Percentiles rank a stretch among this genome's conserved stretches.
Evolutionary conservation across 2,113 vertebrate genomes (phyloP).

Genomic region (Prietella phreatophila): DNA sequence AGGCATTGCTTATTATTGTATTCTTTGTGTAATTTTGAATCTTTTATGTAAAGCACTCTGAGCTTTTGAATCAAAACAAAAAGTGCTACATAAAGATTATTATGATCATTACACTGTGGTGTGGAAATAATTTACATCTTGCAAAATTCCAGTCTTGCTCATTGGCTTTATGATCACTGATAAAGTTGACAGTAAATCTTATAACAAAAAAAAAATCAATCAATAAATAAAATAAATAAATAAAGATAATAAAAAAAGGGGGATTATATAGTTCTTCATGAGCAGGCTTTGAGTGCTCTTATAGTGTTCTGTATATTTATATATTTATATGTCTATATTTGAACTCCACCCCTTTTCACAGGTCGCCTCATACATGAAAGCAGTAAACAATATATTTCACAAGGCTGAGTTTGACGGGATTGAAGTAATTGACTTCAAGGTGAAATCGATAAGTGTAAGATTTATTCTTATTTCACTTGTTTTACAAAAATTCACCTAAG

Average conservation of each 20-base stretch:
- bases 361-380: slow-evolving; percentile 73
- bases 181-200: not conserved
- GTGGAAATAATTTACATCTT: not conserved
- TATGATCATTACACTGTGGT: not conserved
- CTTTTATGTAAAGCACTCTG: not conserved
- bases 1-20: not conserved
- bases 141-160: not conserved
- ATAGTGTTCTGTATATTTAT: not conserved
- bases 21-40: not conserved
- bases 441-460: slow-evolving; percentile 76
- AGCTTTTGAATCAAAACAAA: not conserved
- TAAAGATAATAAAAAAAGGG: not conserved
- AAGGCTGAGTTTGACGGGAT: slow-evolving; percentile 73
- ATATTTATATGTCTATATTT: not conserved
- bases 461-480: not conserved
- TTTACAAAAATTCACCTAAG: not conserved
- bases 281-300: not conserved
- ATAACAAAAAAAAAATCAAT: not conserved
- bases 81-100: not conserved
- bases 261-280: not conserved
- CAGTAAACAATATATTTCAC: slow-evolving; percentile 75
- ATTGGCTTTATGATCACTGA: not conserved
- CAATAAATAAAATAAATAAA: not conserved
- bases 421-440: slow-evolving; percentile 77
- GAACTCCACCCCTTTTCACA: slow-evolving; percentile 47